Conservation (phyloP, 2,113 vertebrate species). For the Xerus inauris region DNA sequence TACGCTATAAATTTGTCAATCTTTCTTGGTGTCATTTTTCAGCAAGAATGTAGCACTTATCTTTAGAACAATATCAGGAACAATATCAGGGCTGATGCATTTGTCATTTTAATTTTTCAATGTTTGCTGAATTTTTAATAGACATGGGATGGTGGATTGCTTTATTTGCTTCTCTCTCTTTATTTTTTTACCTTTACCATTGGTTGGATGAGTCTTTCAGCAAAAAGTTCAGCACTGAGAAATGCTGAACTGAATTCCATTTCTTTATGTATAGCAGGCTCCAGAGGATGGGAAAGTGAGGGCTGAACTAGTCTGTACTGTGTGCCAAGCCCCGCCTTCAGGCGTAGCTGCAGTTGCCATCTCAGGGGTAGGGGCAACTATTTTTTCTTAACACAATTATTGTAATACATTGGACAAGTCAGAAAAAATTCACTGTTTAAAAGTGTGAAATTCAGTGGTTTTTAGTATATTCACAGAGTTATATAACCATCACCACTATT, state of each 20-base stretch:
- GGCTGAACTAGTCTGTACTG: neutral
- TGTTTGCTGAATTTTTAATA: neutral
- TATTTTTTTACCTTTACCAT: neutral
- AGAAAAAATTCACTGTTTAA: constrained; percentile 1
- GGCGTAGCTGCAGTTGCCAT: neutral
- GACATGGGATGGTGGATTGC: neutral
- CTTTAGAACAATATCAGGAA: neutral
- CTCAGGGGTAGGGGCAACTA: neutral
- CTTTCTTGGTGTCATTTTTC: neutral
- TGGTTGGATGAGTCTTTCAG: neutral
- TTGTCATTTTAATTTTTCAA: constrained; percentile 22
- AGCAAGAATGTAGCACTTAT: neutral
- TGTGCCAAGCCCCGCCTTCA: neutral
- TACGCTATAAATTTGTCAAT: constrained; percentile 6
- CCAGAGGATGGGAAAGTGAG: neutral
- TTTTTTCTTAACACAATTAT: neutral
- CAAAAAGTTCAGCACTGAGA: neutral
- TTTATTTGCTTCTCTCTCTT: neutral
- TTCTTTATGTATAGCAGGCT: neutral
- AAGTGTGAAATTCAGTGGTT: neutral
- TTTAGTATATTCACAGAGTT: neutral
- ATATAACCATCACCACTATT: neutral
- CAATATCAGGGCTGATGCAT: neutral
- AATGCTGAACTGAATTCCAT: no score
- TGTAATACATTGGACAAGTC: neutral